These are phyloP conservation scores for Oreamnos americanus DNA, from an alignment of 2,113 vertebrate species.

Conservation along the genomic window DNA sequence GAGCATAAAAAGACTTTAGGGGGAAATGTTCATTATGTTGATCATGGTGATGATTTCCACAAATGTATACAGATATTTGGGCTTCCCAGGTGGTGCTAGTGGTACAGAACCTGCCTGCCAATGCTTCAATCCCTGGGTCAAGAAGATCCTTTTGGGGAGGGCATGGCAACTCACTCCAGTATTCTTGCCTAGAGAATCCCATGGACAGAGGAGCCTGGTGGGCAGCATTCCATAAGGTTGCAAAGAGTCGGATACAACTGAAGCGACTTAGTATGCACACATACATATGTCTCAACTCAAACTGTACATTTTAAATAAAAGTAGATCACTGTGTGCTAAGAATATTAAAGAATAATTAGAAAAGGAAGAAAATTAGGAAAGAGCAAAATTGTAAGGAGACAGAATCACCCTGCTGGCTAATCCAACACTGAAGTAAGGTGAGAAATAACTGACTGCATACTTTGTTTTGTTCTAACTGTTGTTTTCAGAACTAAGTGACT, in stretches of 20 bases:
- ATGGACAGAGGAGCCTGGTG: background rate
- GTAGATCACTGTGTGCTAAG: background rate
- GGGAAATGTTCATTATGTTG: background rate
- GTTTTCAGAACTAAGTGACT: background rate
- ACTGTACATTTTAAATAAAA: background rate
- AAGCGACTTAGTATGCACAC: background rate
- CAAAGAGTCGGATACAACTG: background rate
- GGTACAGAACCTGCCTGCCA: background rate
- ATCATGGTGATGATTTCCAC: background rate
- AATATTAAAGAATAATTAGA: background rate
- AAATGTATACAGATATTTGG: background rate
- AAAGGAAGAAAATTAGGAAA: background rate
- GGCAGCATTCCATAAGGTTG: background rate
- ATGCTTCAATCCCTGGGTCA: accelerated
- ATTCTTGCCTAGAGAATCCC: background rate
- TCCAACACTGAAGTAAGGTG: background rate
- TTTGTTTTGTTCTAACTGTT: background rate
- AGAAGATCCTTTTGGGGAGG: background rate
- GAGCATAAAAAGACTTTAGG: background rate
- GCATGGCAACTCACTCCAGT: background rate
- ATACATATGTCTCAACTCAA: background rate
- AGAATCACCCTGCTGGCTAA: background rate
- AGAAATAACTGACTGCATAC: background rate
- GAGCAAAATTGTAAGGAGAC: background rate
- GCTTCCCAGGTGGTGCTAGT: background rate